Conservation (phyloP, 2,113 vertebrate genomes). For the Tragelaphus imberbis region DNA sequence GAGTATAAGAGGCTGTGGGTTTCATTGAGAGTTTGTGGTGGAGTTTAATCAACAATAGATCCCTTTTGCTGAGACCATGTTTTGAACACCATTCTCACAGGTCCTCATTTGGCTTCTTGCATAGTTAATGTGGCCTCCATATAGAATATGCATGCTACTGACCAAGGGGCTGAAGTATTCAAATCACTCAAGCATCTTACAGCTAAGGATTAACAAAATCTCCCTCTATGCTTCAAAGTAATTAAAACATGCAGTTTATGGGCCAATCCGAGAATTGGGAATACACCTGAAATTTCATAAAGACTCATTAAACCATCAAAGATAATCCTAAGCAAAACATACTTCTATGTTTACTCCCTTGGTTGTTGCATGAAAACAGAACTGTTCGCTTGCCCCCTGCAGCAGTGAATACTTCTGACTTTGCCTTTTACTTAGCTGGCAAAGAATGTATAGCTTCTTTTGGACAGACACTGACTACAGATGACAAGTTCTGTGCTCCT, state of each 20-base stretch:
- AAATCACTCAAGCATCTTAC: conserved; percentile 53
- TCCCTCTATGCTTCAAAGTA: conserved; percentile 58
- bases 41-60: conserved; percentile 7
- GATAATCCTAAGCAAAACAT: conserved; percentile 70
- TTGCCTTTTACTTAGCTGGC: neutral
- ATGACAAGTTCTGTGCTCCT: neutral
- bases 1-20: neutral
- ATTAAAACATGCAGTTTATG: conserved; percentile 64
- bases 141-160: conserved; percentile 65
- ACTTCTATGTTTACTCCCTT: conserved; percentile 64
- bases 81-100: conserved; percentile 54
- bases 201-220: conserved; percentile 67
- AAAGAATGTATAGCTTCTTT: neutral
- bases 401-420: neutral
- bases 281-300: conserved; percentile 68
- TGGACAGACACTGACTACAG: neutral
- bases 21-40: neutral
- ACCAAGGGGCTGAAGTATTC: conserved; percentile 55
- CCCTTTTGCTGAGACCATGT: neutral
- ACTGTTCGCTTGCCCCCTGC: conserved; percentile 18
- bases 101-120: conserved; percentile 61
- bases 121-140: conserved; percentile 65
- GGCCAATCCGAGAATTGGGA: conserved; percentile 71
- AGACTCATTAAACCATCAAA: conserved; percentile 70
- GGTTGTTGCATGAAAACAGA: conserved; percentile 60